Conservation (phyloP, 2,113 vertebrate genomes). For the Piprites chloris region DNA sequence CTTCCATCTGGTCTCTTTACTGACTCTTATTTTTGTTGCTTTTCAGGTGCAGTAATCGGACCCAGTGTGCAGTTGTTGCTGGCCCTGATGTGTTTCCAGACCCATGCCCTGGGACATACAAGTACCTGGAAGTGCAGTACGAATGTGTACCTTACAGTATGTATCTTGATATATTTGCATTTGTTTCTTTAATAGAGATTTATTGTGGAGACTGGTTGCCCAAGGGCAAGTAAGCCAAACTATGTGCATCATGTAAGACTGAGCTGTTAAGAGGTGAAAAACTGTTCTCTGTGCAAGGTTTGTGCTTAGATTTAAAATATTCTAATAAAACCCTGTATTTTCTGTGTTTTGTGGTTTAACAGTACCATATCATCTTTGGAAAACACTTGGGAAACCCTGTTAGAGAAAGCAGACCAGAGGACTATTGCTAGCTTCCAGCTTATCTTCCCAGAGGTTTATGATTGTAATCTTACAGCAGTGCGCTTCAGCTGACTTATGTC, state of each 20-base stretch:
- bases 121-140: slow-evolving; percentile 95
- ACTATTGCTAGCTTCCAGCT: background rate
- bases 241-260: background rate
- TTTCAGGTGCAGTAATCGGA: slow-evolving; percentile 94
- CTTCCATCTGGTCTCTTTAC: background rate
- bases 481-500: background rate
- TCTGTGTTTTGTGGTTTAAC: background rate
- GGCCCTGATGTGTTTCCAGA: slow-evolving; percentile 95
- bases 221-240: background rate
- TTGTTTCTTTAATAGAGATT: background rate
- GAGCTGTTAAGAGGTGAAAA: background rate
- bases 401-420: background rate
- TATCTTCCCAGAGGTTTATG: background rate
- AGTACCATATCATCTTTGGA: background rate
- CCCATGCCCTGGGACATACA: slow-evolving; percentile 93
- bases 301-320: background rate
- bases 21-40: background rate
- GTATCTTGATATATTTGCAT: slow-evolving; percentile 68
- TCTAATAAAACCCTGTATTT: background rate
- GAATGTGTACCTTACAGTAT: slow-evolving; percentile 97
- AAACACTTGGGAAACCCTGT: background rate
- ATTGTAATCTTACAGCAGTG: background rate
- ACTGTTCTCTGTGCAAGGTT: background rate
- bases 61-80: slow-evolving; percentile 92
- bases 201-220: background rate